Evolutionary conservation across 2,113 vertebrate genomes (phyloP).

Genomic region (Varanus komodoensis): DNA sequence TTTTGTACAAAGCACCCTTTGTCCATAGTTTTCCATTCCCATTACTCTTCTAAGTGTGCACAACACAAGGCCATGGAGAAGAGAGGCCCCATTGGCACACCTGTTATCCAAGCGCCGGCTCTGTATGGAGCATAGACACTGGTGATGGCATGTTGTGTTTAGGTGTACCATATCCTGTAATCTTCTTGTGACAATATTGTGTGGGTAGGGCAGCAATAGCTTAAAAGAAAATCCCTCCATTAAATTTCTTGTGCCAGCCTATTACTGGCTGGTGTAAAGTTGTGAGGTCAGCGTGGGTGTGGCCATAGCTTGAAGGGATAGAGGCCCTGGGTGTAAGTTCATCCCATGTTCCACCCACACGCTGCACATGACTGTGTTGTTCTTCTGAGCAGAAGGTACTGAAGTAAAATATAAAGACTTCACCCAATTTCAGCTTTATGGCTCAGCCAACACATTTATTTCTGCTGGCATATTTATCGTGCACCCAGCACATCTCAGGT

Average conservation of each 20-base stretch:
- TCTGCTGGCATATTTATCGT: neutral
- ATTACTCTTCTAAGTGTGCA: neutral
- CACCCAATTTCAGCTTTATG: neutral
- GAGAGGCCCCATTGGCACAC: neutral
- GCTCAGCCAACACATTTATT: neutral
- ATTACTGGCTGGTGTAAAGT: neutral
- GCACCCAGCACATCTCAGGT: neutral
- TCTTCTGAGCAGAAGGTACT: too few species aligned
- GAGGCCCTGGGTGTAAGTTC: neutral
- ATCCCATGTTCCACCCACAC: neutral
- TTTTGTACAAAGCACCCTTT: neutral
- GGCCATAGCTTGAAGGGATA: neutral
- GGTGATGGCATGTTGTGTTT: neutral
- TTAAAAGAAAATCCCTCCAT: neutral
- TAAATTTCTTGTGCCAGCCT: too few species aligned
- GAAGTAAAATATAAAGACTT: too few species aligned
- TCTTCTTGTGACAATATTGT: neutral
- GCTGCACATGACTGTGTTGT: neutral
- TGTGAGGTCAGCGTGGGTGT: neutral
- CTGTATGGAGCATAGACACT: neutral
- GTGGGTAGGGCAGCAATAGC: neutral
- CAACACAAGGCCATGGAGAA: neutral
- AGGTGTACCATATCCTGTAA: neutral
- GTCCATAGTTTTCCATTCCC: neutral
- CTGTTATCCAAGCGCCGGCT: neutral